Conservation (phyloP, 2,113 vertebrate genomes). For the Rafetus swinhoei region DNA sequence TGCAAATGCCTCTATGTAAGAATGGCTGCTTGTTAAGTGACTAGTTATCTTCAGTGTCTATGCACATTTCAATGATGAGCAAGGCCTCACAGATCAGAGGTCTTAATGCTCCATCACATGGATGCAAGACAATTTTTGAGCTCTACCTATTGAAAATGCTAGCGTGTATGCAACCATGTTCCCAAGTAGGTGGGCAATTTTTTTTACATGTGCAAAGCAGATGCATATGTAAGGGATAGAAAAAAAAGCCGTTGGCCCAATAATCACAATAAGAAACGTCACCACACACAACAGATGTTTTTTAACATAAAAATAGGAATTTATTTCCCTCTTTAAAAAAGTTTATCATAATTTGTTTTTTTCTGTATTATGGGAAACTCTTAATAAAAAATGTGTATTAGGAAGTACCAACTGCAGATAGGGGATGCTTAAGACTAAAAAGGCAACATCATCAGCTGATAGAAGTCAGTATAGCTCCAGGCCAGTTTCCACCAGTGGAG, state of each 20-base stretch:
- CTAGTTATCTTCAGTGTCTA: neutral
- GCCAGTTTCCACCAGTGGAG: neutral
- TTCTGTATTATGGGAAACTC: neutral
- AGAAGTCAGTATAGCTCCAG: fast-evolving
- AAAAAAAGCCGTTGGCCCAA: neutral
- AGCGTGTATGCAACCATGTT: fast-evolving
- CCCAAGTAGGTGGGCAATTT: neutral
- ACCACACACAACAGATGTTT: neutral
- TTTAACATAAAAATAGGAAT: neutral
- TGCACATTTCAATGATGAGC: fast-evolving
- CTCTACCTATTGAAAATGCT: neutral
- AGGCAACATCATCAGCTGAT: neutral
- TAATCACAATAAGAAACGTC: neutral
- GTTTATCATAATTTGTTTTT: neutral
- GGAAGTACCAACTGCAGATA: neutral
- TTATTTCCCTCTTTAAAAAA: neutral
- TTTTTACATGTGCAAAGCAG: neutral
- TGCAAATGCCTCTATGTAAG: neutral
- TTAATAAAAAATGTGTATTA: neutral
- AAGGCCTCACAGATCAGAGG: neutral
- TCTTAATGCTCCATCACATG: neutral
- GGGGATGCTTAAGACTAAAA: neutral
- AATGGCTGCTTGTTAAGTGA: neutral
- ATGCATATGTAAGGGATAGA: neutral
- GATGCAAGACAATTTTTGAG: neutral